phyloP scores from a whole-genome alignment of 2,113 vertebrate genomes.

The Calidris pugnax region DNA sequence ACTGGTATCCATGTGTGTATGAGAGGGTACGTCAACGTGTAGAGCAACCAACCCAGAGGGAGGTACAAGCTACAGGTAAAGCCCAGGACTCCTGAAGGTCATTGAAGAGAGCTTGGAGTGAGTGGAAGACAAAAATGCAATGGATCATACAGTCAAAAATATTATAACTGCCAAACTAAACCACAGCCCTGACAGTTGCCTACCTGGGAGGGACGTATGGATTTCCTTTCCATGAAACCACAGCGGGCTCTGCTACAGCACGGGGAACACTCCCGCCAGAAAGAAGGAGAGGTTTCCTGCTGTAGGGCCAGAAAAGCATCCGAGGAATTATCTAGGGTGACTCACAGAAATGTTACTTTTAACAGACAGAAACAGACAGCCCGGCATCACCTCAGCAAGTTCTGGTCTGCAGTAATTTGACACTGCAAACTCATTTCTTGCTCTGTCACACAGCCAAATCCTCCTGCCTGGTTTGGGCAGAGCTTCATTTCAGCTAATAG shows the following conservation, averaged over 20 bases:
- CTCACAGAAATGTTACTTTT: background rate
- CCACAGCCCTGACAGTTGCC: background rate
- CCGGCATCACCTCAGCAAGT: background rate
- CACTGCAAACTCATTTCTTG: background rate
- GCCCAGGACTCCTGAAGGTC: background rate
- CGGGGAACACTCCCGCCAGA: background rate
- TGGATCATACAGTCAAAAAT: background rate
- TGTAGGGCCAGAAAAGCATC: background rate
- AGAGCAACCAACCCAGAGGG: background rate
- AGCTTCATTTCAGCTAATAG: background rate
- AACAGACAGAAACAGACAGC: background rate
- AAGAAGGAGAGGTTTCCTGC: background rate
- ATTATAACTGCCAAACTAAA: background rate
- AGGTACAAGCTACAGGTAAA: rapidly evolving
- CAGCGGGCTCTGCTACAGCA: background rate
- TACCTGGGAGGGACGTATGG: background rate
- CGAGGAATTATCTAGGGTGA: background rate
- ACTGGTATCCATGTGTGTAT: background rate
- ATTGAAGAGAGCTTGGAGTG: background rate
- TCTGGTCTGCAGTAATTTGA: background rate
- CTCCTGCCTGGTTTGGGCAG: background rate
- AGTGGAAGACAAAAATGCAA: background rate
- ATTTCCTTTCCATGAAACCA: background rate
- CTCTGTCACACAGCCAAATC: background rate
- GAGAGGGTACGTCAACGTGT: background rate